phyloP scores from a whole-genome alignment of 2,888 invertebrate species.

The Norana najaformis region DNA sequence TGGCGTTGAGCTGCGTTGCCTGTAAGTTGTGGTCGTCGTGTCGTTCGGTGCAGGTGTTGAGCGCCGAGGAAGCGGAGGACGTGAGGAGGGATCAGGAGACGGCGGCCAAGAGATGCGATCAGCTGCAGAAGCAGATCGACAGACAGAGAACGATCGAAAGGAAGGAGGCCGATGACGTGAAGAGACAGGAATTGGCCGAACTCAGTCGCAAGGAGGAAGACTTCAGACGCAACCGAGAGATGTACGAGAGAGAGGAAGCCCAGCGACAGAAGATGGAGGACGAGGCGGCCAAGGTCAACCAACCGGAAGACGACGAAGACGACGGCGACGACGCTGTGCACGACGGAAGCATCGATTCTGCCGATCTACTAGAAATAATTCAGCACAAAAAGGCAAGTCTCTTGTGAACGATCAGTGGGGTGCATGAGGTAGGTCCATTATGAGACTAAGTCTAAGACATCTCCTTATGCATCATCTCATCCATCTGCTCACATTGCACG shows the following conservation, averaged over 20 bases:
- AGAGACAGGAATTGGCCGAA: slow-evolving; percentile 20
- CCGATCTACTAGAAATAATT: neutral
- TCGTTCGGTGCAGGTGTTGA: slow-evolving; percentile 22
- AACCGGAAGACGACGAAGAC: neutral
- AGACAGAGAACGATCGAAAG: slow-evolving; percentile 1
- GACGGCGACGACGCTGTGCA: neutral
- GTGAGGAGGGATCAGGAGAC: slow-evolving; percentile 29
- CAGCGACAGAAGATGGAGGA: slow-evolving; percentile 20
- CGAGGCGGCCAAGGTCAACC: slow-evolving; percentile 18
- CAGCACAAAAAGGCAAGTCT: neutral
- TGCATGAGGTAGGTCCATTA: too few species aligned
- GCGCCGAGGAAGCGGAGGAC: slow-evolving; percentile 16
- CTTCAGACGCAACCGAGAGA: slow-evolving; percentile 23
- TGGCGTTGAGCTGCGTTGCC: too few species aligned
- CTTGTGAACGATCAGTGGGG: neutral
- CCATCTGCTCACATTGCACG: too few species aligned
- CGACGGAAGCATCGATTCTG: neutral
- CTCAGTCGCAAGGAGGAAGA: slow-evolving; percentile 14
- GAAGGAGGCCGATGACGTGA: neutral
- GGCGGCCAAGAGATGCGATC: slow-evolving; percentile 21
- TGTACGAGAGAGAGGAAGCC: slow-evolving; percentile 32
- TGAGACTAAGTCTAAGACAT: too few species aligned
- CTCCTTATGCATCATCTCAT: too few species aligned
- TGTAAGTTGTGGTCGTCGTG: neutral
- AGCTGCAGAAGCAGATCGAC: slow-evolving; percentile 31